phyloP scores from a whole-genome alignment of 1,140 invertebrate genomes.

The Eumeta japonica region DNA sequence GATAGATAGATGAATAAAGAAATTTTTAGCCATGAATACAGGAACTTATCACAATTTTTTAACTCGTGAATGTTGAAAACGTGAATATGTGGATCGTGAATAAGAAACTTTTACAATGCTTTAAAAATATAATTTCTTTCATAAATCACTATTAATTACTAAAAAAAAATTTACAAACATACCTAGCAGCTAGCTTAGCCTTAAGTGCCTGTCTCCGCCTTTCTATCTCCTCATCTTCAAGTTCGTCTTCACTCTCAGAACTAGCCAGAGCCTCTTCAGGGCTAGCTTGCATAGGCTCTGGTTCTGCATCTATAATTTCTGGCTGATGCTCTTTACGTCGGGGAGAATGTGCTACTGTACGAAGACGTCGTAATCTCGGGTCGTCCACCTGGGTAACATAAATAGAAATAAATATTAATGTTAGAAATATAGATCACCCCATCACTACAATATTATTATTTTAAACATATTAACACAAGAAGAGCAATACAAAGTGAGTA shows the following conservation, averaged over 20 bases:
- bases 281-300: constrained; percentile 48
- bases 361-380: constrained; percentile 70
- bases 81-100: no score
- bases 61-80: no score
- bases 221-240: constrained; percentile 78
- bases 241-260: constrained; percentile 67
- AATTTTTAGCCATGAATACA: no score
- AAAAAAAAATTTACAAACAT: constrained; percentile 8
- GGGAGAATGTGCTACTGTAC: constrained; percentile 41
- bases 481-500: no score
- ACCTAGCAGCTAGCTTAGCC: constrained; percentile 48
- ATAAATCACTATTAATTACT: not conserved
- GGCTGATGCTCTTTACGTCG: constrained; percentile 54
- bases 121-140: no score
- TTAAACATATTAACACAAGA: no score
- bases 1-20: no score
- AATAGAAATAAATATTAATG: constrained; percentile 4
- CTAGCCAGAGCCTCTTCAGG: constrained; percentile 46
- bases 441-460: no score
- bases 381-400: constrained; percentile 63
- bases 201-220: constrained; percentile 68
- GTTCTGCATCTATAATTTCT: constrained; percentile 62
- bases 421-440: no score
- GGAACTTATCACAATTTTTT: no score
- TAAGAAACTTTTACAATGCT: no score